Conservation (phyloP, 2,113 vertebrate species). For the Panthera tigris region DNA sequence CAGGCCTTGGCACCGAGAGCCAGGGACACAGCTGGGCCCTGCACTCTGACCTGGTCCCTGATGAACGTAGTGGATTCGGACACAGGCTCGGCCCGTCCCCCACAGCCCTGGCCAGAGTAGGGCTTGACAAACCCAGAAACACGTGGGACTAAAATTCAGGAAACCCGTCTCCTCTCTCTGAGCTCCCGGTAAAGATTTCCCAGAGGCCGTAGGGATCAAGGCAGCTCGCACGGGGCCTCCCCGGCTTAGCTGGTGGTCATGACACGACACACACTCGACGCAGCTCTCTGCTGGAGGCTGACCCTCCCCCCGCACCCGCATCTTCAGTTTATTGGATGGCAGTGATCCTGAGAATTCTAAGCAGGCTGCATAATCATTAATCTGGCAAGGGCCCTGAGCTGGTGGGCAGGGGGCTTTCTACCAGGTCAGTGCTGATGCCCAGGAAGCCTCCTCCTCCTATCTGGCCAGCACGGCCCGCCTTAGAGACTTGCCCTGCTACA, state of each 20-base stretch:
- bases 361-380: no score
- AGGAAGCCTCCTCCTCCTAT: background rate
- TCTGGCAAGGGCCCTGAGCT: background rate
- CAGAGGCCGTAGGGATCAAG: rapidly evolving
- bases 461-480: no score
- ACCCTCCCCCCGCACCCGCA: no score
- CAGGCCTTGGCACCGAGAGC: background rate
- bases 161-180: no score
- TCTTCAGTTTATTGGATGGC: background rate
- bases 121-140: background rate
- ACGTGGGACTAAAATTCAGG: background rate
- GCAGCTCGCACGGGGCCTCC: background rate
- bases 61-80: background rate
- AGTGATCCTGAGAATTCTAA: rapidly evolving
- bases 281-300: background rate
- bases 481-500: background rate
- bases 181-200: background rate
- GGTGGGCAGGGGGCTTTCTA: background rate
- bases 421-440: background rate
- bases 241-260: no score
- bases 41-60: rapidly evolving
- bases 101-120: background rate
- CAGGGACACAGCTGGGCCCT: rapidly evolving
- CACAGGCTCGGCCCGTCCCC: background rate
- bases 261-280: no score